Conservation (phyloP, 2,888 invertebrate species). For the Sepioteuthis lessoniana region DNA sequence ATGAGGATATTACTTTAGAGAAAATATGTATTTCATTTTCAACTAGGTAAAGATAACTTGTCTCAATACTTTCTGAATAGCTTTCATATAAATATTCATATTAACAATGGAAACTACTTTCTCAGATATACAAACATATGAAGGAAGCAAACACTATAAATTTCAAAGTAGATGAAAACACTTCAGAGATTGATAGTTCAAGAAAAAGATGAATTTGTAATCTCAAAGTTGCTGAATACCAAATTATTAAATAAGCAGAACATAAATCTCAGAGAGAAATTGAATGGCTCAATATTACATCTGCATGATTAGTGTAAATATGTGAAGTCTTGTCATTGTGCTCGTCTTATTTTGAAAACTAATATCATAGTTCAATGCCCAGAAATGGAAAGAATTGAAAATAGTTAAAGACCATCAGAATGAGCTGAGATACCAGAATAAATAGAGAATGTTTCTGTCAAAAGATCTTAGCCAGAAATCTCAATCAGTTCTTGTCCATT, state of each 20-base stretch:
- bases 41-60: too few species aligned
- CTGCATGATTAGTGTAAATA: not conserved
- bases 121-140: too few species aligned
- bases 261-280: not conserved
- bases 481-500: not conserved
- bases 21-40: too few species aligned
- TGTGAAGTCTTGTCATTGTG: not conserved
- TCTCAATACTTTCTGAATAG: too few species aligned
- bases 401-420: not conserved
- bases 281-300: not conserved
- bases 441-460: not conserved
- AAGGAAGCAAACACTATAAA: too few species aligned
- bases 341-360: conserved; percentile 1
- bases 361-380: conserved; percentile 33
- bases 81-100: too few species aligned
- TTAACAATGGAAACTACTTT: too few species aligned
- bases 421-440: not conserved
- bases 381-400: not conserved
- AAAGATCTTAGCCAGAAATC: not conserved
- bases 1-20: too few species aligned
- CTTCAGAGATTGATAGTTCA: not conserved
- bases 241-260: not conserved
- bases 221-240: not conserved
- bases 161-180: not conserved
- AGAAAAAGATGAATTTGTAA: not conserved